Evolutionary conservation across 1,140 invertebrate genomes (phyloP), one percentile per base, ranked within the genome.

Genomic region (Phocides pigmalion): DNA sequence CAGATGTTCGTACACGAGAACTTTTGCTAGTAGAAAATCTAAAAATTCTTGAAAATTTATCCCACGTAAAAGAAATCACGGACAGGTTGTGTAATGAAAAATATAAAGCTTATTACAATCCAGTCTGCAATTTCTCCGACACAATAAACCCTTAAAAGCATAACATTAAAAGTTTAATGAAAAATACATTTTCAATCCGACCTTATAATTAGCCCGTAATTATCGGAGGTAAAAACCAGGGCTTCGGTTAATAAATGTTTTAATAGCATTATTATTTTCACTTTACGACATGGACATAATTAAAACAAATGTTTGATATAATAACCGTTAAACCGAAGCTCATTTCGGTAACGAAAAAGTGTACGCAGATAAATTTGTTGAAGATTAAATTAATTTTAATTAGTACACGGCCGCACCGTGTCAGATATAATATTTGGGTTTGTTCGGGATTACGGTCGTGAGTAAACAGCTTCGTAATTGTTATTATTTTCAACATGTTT

Each of bases 241-340:
- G n/a, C n/a, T n/a, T n/a, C n/a, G 17, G 1, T 25, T 58, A 58
- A 58, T 58, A 58, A 58, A 1, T 9, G 9, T 25, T 58, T 46
- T 58, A 32, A 42, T 46, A 58, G 22, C 54, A 46, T 58, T 20
- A 58, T 44, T 44, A 58, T 32, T 58, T 58, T 58, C 41, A 58
- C 14, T 58, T 58, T 46, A 58, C 54, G 54, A 58, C 41, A 58
- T 41, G 0, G 54, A 19, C 4, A 14, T 58, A 58, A 58, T 58
- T 28, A 58, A 58, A 58, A 59, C 42, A 59, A 59, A 59, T 46
- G 54, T 59, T 59, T 59, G 35, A 46, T 12, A 44, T 59, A 59
- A 59, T 35, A 59, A 59, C 41, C 54, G 20, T 59, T 46, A 59
- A 59, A 46, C 41, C 22, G 42, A 59, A 59, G 54, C 54, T 46